Conservation (phyloP, 2,888 invertebrate species). For the Chesias legatella region DNA sequence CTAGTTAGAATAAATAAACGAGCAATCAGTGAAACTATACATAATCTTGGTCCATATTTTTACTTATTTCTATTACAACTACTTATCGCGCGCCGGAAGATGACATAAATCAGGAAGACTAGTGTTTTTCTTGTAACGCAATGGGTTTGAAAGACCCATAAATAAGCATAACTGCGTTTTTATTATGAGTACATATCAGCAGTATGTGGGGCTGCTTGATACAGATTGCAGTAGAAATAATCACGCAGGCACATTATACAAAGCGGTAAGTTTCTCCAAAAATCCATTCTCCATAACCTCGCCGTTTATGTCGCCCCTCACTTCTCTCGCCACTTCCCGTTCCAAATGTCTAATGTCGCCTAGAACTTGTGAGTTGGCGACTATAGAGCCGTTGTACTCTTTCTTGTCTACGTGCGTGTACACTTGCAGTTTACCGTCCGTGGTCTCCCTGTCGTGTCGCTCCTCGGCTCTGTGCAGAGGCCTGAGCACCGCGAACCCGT, state of each 20-base stretch:
- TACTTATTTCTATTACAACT: too few relatives aligned
- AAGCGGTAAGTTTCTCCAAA: constrained; percentile 57
- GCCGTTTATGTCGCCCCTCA: constrained; percentile 36
- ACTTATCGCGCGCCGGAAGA: too few relatives aligned
- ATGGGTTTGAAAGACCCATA: too few relatives aligned
- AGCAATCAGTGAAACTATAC: too few relatives aligned
- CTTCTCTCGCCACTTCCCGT: constrained; percentile 41
- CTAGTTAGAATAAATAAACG: too few relatives aligned
- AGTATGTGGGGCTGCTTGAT: too few relatives aligned
- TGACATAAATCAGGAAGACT: too few relatives aligned
- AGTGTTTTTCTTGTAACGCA: too few relatives aligned
- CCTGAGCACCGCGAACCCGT: constrained; percentile 39
- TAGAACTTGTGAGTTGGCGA: constrained; percentile 37
- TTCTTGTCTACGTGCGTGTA: constrained; percentile 61
- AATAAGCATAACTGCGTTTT: too few relatives aligned
- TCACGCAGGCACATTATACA: constrained; percentile 66
- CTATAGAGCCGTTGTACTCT: constrained; percentile 38
- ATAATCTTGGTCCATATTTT: too few relatives aligned
- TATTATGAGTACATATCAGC: too few relatives aligned
- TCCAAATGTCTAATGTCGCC: constrained; percentile 53
- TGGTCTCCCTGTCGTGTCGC: constrained; percentile 29
- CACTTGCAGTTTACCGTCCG: constrained; percentile 63
- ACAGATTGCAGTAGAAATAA: too few relatives aligned
- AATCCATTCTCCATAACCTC: constrained; percentile 58
- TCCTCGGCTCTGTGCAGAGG: constrained; percentile 38